Conservation (phyloP, 2,888 invertebrate genomes). For the Chymomyza fuscimana region DNA sequence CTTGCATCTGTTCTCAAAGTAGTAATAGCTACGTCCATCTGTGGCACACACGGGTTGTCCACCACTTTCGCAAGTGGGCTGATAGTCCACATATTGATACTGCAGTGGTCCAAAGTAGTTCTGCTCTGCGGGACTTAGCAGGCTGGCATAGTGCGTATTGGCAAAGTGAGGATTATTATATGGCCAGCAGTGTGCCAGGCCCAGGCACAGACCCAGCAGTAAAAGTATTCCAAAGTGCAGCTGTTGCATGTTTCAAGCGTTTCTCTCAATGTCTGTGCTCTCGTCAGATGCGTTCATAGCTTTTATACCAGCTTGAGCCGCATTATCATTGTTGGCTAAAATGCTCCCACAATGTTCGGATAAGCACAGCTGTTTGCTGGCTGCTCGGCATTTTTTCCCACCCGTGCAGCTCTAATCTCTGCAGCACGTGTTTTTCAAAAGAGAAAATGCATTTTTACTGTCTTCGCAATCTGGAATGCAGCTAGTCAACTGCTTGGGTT, state of each 20-base stretch:
- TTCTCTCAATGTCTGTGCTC: background rate
- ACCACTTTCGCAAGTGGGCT: conserved; percentile 42
- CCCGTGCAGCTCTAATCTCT: background rate
- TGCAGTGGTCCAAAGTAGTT: conserved; percentile 31
- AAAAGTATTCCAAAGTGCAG: background rate
- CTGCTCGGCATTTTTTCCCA: background rate
- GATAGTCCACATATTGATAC: conserved; percentile 60
- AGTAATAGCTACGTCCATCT: conserved; percentile 43
- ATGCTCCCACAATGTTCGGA: background rate
- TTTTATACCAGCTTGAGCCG: background rate
- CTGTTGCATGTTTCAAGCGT: background rate
- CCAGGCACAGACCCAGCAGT: conserved; percentile 11
- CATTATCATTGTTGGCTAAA: background rate
- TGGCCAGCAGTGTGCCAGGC: conserved; percentile 33
- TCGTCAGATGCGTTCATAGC: background rate
- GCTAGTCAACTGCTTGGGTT: background rate
- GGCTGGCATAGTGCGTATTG: conserved; percentile 11
- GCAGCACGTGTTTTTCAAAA: background rate
- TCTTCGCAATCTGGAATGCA: background rate
- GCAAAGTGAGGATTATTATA: conserved; percentile 36
- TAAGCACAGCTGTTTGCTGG: background rate
- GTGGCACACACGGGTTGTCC: conserved; percentile 57
- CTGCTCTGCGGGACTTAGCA: conserved; percentile 37
- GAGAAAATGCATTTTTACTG: conserved; percentile 1
- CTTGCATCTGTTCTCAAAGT: conserved; percentile 56